Evolutionary conservation across 2,888 invertebrate species (phyloP), one percentile per base, ranked within the genome.

Genomic region (Ephialtes manifestator): DNA sequence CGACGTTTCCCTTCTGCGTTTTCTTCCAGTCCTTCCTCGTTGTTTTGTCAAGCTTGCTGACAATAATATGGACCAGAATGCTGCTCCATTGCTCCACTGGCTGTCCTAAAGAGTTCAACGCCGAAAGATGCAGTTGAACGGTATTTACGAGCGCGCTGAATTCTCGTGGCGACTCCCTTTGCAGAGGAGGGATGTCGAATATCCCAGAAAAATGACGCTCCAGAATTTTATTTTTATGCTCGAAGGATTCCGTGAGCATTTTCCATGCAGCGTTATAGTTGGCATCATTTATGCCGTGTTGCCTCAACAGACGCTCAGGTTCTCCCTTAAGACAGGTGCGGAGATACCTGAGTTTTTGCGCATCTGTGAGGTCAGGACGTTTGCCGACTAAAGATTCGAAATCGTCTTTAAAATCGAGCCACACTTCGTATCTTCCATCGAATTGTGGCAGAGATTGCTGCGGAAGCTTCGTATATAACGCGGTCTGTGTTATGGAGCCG

Each of bases 331-430:
- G 60, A n/a, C 60, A 46, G 11, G 74, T 20, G 3, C 74, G 74
- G 0, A 74, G 11, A n/a, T 60, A 74, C 18, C 20, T 53, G 11
- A 71, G 35, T 7, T 53, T 71, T n/a, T n/a, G n/a, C n/a, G n/a
- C n/a, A n/a, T n/a, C n/a, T n/a, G n/a, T n/a, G n/a, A n/a, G n/a
- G n/a, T n/a, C n/a, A n/a, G n/a, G n/a, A n/a, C n/a, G n/a, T n/a
- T n/a, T n/a, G n/a, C n/a, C n/a, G n/a, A n/a, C 35, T 31, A 35
- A 8, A 0, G 53, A 71, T 15, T 71, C 35, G 10, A 53, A 71
- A n/a, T 71, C 70, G 2, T 71, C 70, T 11, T 71, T 53, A n/a
- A 31, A 71, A 13, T 67, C 15, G 46, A 67, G 67, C 67, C 67
- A 67, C 1, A 2, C 1, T 46, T 67, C 67, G 13, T 67, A 67